A percentile compares a stretch with the other conserved stretches of the same genome.
Conservation (phyloP, 2,113 vertebrate species). For the Scophthalmus maximus region DNA sequence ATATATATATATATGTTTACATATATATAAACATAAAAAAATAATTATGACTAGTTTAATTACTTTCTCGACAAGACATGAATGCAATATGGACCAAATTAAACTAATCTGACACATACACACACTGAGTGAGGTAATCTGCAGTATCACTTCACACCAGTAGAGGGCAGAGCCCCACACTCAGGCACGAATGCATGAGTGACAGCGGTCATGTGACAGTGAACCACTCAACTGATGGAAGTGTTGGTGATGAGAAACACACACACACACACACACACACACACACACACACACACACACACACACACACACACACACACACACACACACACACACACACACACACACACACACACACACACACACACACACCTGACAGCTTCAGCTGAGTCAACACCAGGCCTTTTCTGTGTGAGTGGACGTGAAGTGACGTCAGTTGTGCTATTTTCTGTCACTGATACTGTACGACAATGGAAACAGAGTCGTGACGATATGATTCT, state of each 20-base stretch:
- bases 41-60: not conserved
- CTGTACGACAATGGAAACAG: constrained; percentile 22
- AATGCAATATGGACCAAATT: not conserved
- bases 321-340: constrained; percentile 29
- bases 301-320: constrained; percentile 20
- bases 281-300: constrained; percentile 19
- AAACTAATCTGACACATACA: not conserved
- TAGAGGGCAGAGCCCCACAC: constrained; percentile 58
- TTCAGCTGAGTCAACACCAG: constrained; percentile 44
- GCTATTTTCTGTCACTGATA: constrained; percentile 54
- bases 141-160: constrained; percentile 16
- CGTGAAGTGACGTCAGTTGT: constrained; percentile 54
- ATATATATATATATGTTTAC: no score
- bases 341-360: constrained; percentile 10
- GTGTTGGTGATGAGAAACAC: constrained; percentile 3
- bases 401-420: constrained; percentile 55
- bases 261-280: constrained; percentile 28
- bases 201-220: constrained; percentile 57
- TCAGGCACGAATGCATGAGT: constrained; percentile 29
- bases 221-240: constrained; percentile 55
- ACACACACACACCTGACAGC: constrained; percentile 47
- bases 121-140: constrained; percentile 12
- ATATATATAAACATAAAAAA: no score
- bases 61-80: not conserved
- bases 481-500: constrained; percentile 17